phyloP scores from a whole-genome alignment of 1,140 invertebrate species.

The Dendroctonus valens region DNA sequence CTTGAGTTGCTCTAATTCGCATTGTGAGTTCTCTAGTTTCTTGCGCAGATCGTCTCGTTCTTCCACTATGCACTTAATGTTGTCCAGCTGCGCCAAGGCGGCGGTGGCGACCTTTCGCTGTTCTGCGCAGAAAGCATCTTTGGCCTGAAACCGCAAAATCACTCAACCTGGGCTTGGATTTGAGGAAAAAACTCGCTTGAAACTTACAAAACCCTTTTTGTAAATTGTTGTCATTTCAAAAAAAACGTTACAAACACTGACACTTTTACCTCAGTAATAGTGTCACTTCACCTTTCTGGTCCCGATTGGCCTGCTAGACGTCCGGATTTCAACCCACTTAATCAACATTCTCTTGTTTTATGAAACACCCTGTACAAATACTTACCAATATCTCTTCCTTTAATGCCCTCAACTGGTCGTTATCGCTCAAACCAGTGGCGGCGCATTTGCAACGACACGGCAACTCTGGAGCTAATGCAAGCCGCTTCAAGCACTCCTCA shows the following conservation, averaged over 20 bases:
- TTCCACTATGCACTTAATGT: conserved; percentile 38
- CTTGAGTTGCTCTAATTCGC: conserved; percentile 34
- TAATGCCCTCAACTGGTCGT: background rate
- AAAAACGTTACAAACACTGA: conserved; percentile 4
- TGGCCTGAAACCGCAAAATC: conserved; percentile 29
- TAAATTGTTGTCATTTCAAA: conserved; percentile 30
- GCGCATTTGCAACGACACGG: conserved; percentile 4
- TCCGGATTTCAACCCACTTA: too few relatives aligned
- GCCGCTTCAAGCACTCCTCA: background rate
- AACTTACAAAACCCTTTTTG: conserved; percentile 31
- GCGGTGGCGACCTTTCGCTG: conserved; percentile 37
- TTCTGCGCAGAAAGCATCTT: conserved; percentile 37
- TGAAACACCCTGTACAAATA: too few relatives aligned
- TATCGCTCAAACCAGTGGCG: background rate
- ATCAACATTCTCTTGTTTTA: too few relatives aligned
- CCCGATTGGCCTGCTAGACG: too few relatives aligned
- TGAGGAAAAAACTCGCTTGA: background rate
- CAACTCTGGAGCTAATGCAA: background rate
- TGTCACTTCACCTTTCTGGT: too few relatives aligned
- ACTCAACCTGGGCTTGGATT: background rate
- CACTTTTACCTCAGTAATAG: background rate
- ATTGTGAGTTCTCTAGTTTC: conserved; percentile 35
- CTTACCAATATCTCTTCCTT: conserved; percentile 1
- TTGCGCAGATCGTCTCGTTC: conserved; percentile 36
- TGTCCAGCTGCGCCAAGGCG: conserved; percentile 41